These are phyloP conservation scores for Pandemis corylana DNA, from an alignment of 2,888 invertebrate genomes.

Conservation along the genomic window DNA sequence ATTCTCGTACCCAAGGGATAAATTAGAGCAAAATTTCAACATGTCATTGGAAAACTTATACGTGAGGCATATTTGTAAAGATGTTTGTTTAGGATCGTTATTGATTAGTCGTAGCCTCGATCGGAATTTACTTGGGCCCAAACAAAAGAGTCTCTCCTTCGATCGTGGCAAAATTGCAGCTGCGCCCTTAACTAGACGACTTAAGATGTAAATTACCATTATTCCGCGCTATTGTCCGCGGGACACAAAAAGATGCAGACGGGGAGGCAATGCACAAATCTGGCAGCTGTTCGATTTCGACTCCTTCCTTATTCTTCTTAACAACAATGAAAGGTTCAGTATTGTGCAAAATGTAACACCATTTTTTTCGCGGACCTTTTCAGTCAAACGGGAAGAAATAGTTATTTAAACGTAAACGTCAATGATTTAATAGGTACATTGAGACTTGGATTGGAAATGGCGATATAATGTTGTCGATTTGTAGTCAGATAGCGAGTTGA, in stretches of 20 bases:
- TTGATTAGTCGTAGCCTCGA: slow-evolving; percentile 63
- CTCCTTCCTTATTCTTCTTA: slow-evolving; percentile 74
- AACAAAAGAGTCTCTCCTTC: slow-evolving; percentile 63
- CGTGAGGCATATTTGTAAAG: slow-evolving; percentile 43
- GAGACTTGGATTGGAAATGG: background rate
- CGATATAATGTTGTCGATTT: slow-evolving; percentile 7
- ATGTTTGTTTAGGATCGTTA: slow-evolving; percentile 50
- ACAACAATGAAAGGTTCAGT: slow-evolving; percentile 69
- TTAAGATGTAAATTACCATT: slow-evolving; percentile 85
- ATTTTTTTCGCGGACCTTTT: slow-evolving; percentile 64
- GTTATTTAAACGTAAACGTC: slow-evolving; percentile 43
- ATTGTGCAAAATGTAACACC: slow-evolving; percentile 82
- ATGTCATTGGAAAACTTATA: slow-evolving; percentile 50
- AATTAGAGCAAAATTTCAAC: slow-evolving; percentile 7
- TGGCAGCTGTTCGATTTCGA: slow-evolving; percentile 74
- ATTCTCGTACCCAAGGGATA: background rate
- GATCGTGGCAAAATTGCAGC: slow-evolving; percentile 74
- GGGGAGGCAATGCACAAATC: slow-evolving; percentile 81
- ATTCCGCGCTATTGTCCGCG: slow-evolving; percentile 72
- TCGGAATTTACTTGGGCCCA: slow-evolving; percentile 58
- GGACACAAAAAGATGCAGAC: slow-evolving; percentile 79
- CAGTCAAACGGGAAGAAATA: slow-evolving; percentile 50
- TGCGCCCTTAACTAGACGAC: slow-evolving; percentile 79
- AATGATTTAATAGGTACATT: slow-evolving; percentile 14
- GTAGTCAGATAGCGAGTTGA: slow-evolving; percentile 11